Conservation (phyloP, 2,888 invertebrate species). For the Drepanosiphum platanoidis region DNA sequence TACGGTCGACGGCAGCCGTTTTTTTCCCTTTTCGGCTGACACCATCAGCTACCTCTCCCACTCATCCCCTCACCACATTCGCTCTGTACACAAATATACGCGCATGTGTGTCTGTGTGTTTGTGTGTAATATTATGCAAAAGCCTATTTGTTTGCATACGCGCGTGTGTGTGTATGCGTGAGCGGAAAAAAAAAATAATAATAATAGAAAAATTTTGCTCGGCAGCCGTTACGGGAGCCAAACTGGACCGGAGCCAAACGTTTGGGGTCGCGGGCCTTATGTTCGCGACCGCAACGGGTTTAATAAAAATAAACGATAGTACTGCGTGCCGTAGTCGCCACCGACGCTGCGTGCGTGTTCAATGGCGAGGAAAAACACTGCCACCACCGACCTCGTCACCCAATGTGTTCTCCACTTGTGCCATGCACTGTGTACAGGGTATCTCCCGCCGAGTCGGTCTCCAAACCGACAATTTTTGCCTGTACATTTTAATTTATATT, state of each 20-base stretch:
- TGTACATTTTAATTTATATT: no score
- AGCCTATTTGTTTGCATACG: slow-evolving; percentile 4
- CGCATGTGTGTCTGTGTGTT: neutral
- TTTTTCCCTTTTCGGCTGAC: slow-evolving; percentile 22
- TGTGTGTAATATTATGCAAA: slow-evolving; percentile 9
- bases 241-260: slow-evolving; percentile 57
- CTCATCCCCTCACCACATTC: neutral
- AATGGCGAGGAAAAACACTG: slow-evolving; percentile 39
- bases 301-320: slow-evolving; percentile 52
- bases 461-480: no score
- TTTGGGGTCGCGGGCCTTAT: slow-evolving; percentile 23
- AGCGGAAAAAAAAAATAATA: slow-evolving; percentile 15
- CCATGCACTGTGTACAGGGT: no score
- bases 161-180: neutral
- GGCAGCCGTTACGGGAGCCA: slow-evolving; percentile 31
- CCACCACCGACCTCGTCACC: neutral
- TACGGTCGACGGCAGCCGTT: neutral
- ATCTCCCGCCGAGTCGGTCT: no score
- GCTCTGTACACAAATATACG: neutral
- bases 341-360: slow-evolving; percentile 11
- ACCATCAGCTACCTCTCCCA: neutral
- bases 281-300: slow-evolving; percentile 41
- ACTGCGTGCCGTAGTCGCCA: neutral
- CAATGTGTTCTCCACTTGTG: neutral
- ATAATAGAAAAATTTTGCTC: slow-evolving; percentile 25